phyloP scores from a whole-genome alignment of 2,113 vertebrate genomes.

The Caranx ignobilis region DNA sequence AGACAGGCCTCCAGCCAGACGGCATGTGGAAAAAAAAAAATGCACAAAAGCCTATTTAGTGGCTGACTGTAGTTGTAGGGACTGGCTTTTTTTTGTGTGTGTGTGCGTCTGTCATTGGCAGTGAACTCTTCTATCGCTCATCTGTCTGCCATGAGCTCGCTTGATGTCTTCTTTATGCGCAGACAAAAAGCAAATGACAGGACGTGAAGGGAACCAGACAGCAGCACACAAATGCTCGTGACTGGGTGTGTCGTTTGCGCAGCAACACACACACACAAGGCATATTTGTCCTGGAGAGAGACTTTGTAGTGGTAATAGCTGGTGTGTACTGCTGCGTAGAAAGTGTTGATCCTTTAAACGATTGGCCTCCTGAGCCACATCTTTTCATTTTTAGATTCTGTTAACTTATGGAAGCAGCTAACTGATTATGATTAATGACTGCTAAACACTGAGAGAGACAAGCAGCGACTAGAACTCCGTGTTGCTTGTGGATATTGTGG shows the following conservation, averaged over 20 bases:
- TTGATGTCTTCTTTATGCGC: conserved; percentile 76
- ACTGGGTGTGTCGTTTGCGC: conserved; percentile 50
- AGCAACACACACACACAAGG: background rate
- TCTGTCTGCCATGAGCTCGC: conserved; percentile 65
- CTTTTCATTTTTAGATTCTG: conserved; percentile 54
- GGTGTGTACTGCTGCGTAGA: background rate
- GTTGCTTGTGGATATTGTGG: conserved; percentile 32
- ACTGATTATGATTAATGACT: conserved; percentile 74
- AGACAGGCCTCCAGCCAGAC: conserved; percentile 60
- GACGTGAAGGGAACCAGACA: conserved; percentile 53
- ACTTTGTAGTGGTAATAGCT: background rate
- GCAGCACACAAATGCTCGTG: background rate
- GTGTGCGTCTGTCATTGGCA: conserved; percentile 71
- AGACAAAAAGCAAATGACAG: conserved; percentile 67
- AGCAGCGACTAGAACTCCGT: conserved; percentile 34
- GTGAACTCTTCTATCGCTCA: conserved; percentile 75
- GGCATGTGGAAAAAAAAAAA: conserved; percentile 37
- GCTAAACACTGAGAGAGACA: conserved; percentile 45
- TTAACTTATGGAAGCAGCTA: conserved; percentile 57
- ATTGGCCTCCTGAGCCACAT: conserved; percentile 49
- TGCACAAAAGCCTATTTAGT: conserved; percentile 68
- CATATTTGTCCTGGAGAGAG: conserved; percentile 32
- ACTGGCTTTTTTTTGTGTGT: conserved; percentile 46
- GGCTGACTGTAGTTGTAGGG: conserved; percentile 55
- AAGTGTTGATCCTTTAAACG: conserved; percentile 40